Evolutionary conservation across 2,797 vertebrate genomes (phyloP).

Genomic region (Delichon dasypus): DNA sequence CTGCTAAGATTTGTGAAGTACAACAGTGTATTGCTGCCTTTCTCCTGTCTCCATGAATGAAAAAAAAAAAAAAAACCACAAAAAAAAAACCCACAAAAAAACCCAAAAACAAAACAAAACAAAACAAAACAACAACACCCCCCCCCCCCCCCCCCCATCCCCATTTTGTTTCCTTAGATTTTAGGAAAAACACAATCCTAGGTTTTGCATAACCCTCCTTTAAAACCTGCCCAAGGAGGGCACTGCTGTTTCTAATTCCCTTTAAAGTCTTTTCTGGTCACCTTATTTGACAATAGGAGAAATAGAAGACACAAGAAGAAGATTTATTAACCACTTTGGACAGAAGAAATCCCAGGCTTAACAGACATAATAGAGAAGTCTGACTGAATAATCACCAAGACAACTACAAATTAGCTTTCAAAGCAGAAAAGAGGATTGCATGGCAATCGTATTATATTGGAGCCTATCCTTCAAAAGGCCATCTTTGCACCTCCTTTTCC

Average conservation of each 20-base stretch:
- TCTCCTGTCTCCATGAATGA: background rate
- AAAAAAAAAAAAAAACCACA: too few species aligned
- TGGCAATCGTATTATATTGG: background rate
- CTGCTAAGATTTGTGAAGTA: background rate
- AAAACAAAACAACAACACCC: too few species aligned
- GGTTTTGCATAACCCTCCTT: background rate
- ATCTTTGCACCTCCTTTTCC: background rate
- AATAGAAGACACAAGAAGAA: background rate
- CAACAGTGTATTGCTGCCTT: rapidly evolving
- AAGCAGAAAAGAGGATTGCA: background rate
- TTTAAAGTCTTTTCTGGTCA: background rate
- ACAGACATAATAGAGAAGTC: background rate
- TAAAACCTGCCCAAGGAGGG: background rate
- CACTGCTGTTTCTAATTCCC: background rate
- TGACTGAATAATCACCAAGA: background rate
- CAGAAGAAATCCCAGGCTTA: background rate
- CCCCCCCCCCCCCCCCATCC: too few species aligned
- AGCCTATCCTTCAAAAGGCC: background rate
- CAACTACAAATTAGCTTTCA: background rate
- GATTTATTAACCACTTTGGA: background rate
- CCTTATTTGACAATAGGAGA: background rate
- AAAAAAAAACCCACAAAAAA: too few species aligned
- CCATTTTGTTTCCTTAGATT: too few species aligned
- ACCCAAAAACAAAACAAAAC: too few species aligned
- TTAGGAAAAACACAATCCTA: background rate